Base-by-base conservation (phyloP, 2,113 vertebrate species). In the Acanthisitta chloris region DNA sequence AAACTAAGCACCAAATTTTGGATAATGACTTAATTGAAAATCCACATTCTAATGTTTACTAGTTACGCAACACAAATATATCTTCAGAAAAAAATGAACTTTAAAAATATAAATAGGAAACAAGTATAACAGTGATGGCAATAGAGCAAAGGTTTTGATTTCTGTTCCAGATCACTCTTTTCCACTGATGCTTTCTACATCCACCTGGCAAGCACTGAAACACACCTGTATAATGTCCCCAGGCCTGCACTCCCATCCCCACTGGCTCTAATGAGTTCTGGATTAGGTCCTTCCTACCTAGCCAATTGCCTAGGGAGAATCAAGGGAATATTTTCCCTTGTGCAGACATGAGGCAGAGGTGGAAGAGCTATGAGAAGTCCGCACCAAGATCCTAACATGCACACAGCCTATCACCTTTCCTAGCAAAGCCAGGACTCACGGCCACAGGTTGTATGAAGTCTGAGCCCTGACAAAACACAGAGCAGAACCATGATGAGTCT, bases 301-400 rank as follows among this genome's bases (percentile, higher is more conserved):
- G 8, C 0, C 2, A 62, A 19, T 36, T 20, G 24, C 20, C 23
- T 6, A 7, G 38, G n/a, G n/a, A 73, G 28, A n/a, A 17, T 31
- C 42, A 51, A 34, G 9, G 29, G 38, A 76, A 24, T 5, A 19
- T 51, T 26, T 42, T 26, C 54, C 54, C 43, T 21, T 10, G n/a
- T 18, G 40, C 28, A 66, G 58, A 16, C 14, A 6, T 0, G 5
- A 55, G 25, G 33, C 28, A 51, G 42, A 73, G 29, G 7, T 58
- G 54, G 48, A n/a, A 55, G 29, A 66, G 36, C 42, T 14, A 16
- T 0, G 0, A 1, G 20, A 36, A 88, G 34, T 9, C 46, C 34
- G 2, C 31, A 14, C 40, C 24, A n/a, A 65, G 29, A 24, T 28
- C 21, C n/a, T 34, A 4, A 0, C 14, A 24, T 1, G 0, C 3